Evolutionary conservation across 2,797 vertebrate species (phyloP).

Genomic region (Acomys russatus): DNA sequence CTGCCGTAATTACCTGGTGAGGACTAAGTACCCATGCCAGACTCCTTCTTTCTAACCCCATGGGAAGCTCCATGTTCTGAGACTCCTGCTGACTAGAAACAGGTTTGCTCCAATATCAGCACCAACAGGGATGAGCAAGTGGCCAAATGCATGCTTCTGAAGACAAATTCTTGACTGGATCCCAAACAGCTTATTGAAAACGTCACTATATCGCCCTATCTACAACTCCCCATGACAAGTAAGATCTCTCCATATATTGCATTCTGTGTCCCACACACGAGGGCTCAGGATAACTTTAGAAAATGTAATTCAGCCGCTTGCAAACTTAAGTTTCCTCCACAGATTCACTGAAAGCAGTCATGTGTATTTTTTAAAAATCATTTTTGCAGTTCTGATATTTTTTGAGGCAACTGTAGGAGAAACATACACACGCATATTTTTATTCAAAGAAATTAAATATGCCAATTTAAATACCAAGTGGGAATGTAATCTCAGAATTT

Average conservation of each 20-base stretch:
- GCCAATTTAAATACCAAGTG: conserved; percentile 42
- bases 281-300: not conserved
- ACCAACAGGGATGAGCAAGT: not conserved
- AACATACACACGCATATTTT: not conserved
- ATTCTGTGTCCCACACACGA: not conserved
- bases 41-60: not conserved
- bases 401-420: not conserved
- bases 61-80: not conserved
- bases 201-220: not conserved
- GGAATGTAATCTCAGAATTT: conserved; percentile 36
- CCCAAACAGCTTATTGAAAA: not conserved
- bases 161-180: conserved; percentile 13
- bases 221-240: conserved; percentile 1
- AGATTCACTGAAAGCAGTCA: not conserved
- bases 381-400: conserved; percentile 15
- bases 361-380: conserved; percentile 5
- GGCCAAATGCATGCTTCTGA: conserved; percentile 19
- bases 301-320: not conserved
- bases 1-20: not conserved
- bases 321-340: not conserved
- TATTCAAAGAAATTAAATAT: conserved; percentile 55
- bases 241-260: not conserved
- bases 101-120: not conserved
- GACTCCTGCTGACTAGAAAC: conserved; percentile 31
- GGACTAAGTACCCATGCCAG: not conserved